Percentiles rank a stretch among this genome's conserved stretches.
Conservation (phyloP, 2,797 vertebrate genomes). For the Graptemys geographica region DNA sequence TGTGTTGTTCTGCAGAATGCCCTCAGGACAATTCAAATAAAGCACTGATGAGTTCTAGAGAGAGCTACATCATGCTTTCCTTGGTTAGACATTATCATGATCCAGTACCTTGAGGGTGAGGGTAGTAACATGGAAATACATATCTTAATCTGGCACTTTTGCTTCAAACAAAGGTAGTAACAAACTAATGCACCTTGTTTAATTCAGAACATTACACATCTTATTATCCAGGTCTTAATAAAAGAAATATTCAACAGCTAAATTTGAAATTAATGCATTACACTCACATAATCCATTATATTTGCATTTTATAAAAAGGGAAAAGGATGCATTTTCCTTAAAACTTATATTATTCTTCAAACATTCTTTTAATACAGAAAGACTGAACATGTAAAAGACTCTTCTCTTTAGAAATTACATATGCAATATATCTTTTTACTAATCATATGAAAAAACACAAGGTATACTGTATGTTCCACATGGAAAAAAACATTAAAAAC, state of each 20-base stretch:
- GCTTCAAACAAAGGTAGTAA: background rate
- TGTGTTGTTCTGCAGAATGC: constrained; percentile 14
- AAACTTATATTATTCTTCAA: background rate
- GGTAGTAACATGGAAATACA: background rate
- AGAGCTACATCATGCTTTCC: background rate
- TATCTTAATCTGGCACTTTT: background rate
- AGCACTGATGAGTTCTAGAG: constrained; percentile 40
- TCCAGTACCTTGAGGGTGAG: background rate
- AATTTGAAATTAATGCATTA: fast-evolving
- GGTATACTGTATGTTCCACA: background rate
- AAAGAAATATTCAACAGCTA: background rate
- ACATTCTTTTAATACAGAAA: background rate
- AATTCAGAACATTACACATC: background rate
- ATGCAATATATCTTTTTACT: background rate
- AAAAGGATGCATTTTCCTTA: background rate
- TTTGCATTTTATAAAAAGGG: background rate
- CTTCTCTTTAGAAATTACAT: background rate
- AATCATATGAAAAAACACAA: background rate
- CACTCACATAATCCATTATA: background rate
- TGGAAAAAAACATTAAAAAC: background rate
- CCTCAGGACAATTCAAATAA: constrained; percentile 22
- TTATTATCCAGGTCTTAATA: background rate
- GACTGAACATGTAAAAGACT: background rate
- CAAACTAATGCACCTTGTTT: background rate
- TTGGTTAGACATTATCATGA: background rate